Evolutionary conservation across 2,113 vertebrate species (phyloP).

Genomic region (Apteryx owenii): DNA sequence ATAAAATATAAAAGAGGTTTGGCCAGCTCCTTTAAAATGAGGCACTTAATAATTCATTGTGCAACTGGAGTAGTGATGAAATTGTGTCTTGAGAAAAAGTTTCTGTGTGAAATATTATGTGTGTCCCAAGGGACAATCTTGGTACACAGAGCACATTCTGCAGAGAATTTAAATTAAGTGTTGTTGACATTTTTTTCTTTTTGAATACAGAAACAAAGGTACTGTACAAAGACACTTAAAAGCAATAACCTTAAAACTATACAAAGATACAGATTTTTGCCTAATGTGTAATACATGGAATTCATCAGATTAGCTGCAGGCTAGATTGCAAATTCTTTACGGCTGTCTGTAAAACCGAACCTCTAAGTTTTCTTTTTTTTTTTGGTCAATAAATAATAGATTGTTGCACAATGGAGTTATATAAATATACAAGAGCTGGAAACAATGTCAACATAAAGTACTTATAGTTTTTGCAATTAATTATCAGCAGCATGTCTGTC

Average conservation of each 20-base stretch:
- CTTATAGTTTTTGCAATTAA: neutral
- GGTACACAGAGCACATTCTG: neutral
- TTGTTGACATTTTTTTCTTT: neutral
- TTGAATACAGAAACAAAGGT: neutral
- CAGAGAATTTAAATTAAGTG: neutral
- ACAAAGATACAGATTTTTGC: neutral
- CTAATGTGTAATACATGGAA: neutral
- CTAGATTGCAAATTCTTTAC: neutral
- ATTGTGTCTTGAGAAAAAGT: neutral
- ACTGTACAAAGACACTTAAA: neutral
- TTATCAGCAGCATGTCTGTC: neutral
- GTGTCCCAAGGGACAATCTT: neutral
- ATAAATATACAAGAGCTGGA: neutral
- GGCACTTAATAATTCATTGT: neutral
- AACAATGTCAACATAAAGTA: neutral
- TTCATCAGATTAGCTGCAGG: neutral
- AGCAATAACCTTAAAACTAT: neutral
- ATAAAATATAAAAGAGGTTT: neutral
- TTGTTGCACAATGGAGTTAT: neutral
- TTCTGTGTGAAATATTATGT: neutral
- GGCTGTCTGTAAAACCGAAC: neutral
- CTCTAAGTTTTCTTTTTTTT: neutral
- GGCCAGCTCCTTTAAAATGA: neutral
- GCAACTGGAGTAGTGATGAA: neutral
- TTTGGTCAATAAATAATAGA: neutral